Conservation (phyloP, 2,113 vertebrate species). For the Dicrurus megarhynchus region DNA sequence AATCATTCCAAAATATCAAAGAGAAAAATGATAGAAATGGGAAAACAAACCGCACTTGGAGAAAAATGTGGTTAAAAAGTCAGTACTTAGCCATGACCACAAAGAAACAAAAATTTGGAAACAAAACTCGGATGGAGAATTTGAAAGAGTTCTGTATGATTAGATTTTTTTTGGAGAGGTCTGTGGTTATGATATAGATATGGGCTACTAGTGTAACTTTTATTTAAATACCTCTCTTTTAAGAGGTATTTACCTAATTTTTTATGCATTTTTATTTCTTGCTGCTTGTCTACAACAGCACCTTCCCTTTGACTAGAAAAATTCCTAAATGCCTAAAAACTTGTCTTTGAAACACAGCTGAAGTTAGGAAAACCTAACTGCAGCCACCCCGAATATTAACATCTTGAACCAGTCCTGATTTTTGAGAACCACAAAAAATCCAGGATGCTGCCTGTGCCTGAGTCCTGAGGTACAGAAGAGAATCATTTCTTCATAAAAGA, state of each 20-base stretch:
- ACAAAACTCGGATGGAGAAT: background rate
- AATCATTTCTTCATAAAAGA: background rate
- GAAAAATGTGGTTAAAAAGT: background rate
- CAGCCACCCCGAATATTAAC: background rate
- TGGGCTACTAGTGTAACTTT: background rate
- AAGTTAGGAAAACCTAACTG: background rate
- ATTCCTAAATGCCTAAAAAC: background rate
- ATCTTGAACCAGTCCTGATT: background rate
- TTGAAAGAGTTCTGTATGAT: background rate
- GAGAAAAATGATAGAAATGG: background rate
- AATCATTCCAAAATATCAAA: conserved; percentile 5
- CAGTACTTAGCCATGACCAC: background rate
- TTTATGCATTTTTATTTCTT: background rate
- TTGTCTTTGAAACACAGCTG: background rate
- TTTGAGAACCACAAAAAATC: background rate
- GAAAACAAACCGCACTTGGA: background rate
- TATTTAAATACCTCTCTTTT: background rate
- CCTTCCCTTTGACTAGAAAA: background rate
- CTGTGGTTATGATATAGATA: background rate
- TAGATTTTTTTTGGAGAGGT: background rate
- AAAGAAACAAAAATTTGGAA: background rate
- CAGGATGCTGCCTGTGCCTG: rapidly evolving
- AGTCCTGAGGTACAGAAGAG: background rate
- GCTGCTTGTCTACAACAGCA: background rate
- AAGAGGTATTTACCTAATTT: background rate